Percentiles rank a stretch among this genome's conserved stretches.
phyloP scores from a whole-genome alignment of 2,797 vertebrate species.

The Todus mexicanus region DNA sequence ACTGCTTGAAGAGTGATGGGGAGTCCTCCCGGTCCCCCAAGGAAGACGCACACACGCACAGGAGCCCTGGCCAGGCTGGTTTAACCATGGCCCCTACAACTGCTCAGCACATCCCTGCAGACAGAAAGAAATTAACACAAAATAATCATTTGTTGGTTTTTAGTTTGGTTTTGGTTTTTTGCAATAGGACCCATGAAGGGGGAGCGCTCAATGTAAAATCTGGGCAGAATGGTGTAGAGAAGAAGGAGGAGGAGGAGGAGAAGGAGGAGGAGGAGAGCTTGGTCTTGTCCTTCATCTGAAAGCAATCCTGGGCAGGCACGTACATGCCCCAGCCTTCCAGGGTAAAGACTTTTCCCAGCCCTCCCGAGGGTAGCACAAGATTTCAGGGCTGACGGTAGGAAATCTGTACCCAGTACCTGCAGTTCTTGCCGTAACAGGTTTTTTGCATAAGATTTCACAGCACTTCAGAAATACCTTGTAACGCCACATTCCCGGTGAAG shows the following conservation, averaged over 20 bases:
- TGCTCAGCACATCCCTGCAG: neutral
- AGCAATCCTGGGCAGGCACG: neutral
- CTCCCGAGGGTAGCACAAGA: neutral
- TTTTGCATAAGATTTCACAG: neutral
- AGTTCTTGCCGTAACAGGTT: neutral
- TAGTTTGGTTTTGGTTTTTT: neutral
- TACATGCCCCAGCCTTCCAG: neutral
- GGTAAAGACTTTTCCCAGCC: neutral
- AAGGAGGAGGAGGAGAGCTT: neutral
- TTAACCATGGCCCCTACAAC: fast-evolving
- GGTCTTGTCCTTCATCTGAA: fast-evolving
- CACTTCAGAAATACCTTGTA: constrained; percentile 9
- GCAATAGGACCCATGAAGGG: neutral
- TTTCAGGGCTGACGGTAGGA: neutral
- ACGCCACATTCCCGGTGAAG: neutral
- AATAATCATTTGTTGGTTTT: neutral
- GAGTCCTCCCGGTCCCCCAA: neutral
- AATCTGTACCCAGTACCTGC: neutral
- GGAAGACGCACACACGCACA: neutral
- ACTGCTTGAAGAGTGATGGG: neutral
- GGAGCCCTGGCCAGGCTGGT: neutral
- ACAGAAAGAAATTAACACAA: neutral
- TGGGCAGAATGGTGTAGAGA: neutral
- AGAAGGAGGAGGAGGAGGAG: neutral
- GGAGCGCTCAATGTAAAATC: neutral